Evolutionary conservation across 2,888 invertebrate species (phyloP), one percentile per base, ranked within the genome.

Genomic region (Drosophila imparisetae): DNA sequence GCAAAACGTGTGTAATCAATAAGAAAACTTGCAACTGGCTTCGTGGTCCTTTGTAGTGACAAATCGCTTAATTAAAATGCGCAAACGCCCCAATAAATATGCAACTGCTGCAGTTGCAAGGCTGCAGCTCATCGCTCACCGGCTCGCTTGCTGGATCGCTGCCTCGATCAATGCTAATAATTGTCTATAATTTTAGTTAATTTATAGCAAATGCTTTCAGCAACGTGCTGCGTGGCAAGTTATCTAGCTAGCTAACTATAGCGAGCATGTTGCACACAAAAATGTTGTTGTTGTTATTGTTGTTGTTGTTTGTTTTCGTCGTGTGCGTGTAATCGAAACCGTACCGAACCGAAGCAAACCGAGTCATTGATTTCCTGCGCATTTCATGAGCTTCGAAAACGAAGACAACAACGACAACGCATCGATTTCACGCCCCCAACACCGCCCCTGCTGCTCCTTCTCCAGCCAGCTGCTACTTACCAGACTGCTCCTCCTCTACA

Each of bases 351-450:
- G 57, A 74, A 68, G 48, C 75, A 81, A 89, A 89, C 87, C 91
- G 85, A 91, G 89, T 87, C 91, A 91, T 91, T 89, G 91, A 91
- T 91, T 91, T 91, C 90, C 91, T 91, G 85, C 83, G 81, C 91
- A 87, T 80, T 86, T 86, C 82, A 87, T 81, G 89, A 87, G 89
- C 81, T 87, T 85, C 87, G 71, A 84, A 73, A 72, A 78, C 53
- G 73, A 79, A 69, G 71, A 55, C 55, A 45, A 75, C 70, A 59
- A 63, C 60, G 70, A 72, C 76, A 76, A 85, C 82, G 89, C 90
- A 87, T 87, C 83, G 86, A 86, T 88, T 86, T 88, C 86, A 88
- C 89, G 83, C 83, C 76, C 77, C 53, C 75, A 49, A 55, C 54
- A 62, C 48, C 45, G 21, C 49, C n/a, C 34, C 40, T 50, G 30